These are phyloP conservation scores for Microtus pennsylvanicus DNA, from an alignment of 2,113 vertebrate genomes.

Conservation along the genomic window DNA sequence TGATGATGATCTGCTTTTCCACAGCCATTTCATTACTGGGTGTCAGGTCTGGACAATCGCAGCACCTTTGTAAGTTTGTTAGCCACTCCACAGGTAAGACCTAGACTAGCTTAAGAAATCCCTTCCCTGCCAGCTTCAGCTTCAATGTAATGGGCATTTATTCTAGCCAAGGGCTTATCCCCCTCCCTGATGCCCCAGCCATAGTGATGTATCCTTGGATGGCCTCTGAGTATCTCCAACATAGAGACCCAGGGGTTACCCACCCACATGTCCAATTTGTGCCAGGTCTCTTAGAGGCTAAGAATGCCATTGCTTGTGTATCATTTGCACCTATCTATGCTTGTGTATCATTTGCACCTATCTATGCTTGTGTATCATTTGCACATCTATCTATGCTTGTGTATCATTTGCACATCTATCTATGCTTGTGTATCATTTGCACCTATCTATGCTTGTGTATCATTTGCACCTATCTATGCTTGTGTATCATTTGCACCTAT, in stretches of 20 bases:
- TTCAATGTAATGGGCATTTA: background rate
- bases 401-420: background rate
- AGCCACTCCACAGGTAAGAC: rapidly evolving
- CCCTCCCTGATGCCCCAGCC: background rate
- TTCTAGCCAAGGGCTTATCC: background rate
- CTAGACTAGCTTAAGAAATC: no score
- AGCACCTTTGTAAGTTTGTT: no score
- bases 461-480: background rate
- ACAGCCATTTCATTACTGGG: background rate
- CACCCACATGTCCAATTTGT: background rate
- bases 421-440: background rate
- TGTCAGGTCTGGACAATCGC: background rate
- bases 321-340: background rate
- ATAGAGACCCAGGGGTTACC: no score
- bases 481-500: background rate
- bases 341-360: background rate
- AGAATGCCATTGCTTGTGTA: background rate
- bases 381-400: background rate
- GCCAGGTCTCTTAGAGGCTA: background rate
- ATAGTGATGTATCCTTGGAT: background rate
- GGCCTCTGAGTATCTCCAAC: background rate
- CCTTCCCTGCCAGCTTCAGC: background rate
- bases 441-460: background rate
- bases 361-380: background rate
- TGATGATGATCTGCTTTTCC: background rate